Evolutionary conservation across 2,888 invertebrate species (phyloP).

Genomic region (Cremastinae sp.): DNA sequence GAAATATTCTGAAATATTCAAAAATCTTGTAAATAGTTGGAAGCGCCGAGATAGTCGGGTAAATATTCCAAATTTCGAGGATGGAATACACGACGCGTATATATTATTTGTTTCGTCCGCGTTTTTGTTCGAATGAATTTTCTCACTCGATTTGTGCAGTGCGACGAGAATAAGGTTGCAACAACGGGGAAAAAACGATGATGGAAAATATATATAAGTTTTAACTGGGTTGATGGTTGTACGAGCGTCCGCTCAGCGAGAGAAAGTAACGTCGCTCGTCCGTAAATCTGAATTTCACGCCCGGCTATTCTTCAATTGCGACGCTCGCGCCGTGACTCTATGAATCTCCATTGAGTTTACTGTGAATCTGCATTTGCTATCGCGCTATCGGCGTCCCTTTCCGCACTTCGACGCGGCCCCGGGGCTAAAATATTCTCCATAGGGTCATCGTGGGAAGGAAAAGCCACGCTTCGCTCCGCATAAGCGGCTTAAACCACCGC

Average conservation of each 20-base stretch:
- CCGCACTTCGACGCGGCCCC: neutral
- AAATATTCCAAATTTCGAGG: too few relatives aligned
- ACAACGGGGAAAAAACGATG: too few relatives aligned
- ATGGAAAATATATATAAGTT: neutral
- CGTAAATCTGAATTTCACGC: constrained; percentile 65
- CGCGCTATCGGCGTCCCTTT: constrained; percentile 34
- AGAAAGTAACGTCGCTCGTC: constrained; percentile 43
- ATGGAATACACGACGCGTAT: too few relatives aligned
- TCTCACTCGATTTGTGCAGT: too few relatives aligned
- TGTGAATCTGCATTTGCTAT: constrained; percentile 70
- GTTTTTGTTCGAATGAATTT: too few relatives aligned
- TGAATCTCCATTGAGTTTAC: constrained; percentile 66
- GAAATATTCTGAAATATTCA: too few relatives aligned
- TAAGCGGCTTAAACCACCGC: constrained; percentile 58
- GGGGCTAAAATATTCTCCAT: neutral
- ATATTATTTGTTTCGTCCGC: too few relatives aligned
- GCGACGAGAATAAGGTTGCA: too few relatives aligned
- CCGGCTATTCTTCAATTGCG: constrained; percentile 64
- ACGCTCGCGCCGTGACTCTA: constrained; percentile 52
- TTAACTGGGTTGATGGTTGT: neutral
- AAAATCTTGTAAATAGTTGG: too few relatives aligned
- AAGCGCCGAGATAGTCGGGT: too few relatives aligned
- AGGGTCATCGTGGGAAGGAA: constrained; percentile 6
- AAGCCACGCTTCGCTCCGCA: constrained; percentile 29
- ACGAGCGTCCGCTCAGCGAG: constrained; percentile 1